These are phyloP conservation scores for Protonemura montana DNA, from an alignment of 2,888 invertebrate species.

Conservation along the genomic window DNA sequence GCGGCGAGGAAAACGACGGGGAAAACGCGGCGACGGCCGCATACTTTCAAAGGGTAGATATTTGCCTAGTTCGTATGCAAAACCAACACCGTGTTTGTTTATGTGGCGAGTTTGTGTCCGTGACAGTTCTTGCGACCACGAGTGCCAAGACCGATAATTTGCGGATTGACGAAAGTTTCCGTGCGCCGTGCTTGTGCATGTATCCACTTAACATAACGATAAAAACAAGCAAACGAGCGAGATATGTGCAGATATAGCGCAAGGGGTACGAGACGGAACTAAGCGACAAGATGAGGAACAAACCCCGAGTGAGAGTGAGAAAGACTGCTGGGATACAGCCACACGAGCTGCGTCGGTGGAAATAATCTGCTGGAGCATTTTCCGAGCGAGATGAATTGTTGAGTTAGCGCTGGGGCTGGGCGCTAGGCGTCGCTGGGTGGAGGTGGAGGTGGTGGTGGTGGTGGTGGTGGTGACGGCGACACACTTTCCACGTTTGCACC, in stretches of 20 bases:
- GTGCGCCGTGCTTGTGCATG: conserved; percentile 46
- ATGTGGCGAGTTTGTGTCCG: conserved; percentile 44
- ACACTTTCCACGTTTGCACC: background rate
- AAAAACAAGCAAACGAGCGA: conserved; percentile 43
- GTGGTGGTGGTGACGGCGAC: conserved; percentile 14
- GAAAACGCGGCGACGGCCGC: background rate
- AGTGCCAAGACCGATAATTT: conserved; percentile 49
- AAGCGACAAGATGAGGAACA: background rate
- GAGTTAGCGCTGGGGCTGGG: background rate
- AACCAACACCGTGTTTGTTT: conserved; percentile 44
- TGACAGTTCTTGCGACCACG: conserved; percentile 47
- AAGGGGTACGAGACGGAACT: no score
- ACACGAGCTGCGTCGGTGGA: background rate
- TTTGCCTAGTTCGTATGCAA: conserved; percentile 34
- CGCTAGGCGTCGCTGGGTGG: background rate
- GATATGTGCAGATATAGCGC: conserved; percentile 27
- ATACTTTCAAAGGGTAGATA: conserved; percentile 30
- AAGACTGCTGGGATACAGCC: background rate
- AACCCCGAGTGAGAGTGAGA: background rate
- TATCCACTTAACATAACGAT: conserved; percentile 47
- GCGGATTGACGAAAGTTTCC: conserved; percentile 49
- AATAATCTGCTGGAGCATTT: conserved; percentile 30
- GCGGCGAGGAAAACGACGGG: background rate
- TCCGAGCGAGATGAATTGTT: conserved; percentile 35
- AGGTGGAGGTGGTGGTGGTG: background rate